phyloP scores from a whole-genome alignment of 2,888 invertebrate genomes.

The Campoplex capitator region DNA sequence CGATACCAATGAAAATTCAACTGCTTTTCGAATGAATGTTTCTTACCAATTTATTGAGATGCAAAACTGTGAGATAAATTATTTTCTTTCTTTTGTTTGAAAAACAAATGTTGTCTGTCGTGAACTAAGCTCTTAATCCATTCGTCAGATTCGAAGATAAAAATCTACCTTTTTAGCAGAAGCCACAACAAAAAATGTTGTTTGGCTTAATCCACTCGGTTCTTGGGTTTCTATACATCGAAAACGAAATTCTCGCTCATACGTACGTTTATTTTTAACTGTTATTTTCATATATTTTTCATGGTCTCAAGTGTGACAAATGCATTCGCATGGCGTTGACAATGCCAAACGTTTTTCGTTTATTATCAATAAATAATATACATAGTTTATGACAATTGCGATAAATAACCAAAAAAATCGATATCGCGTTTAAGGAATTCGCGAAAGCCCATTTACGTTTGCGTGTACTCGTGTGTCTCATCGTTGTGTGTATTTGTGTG shows the following conservation, averaged over 20 bases:
- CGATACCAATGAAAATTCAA: not conserved
- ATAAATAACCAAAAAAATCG: not conserved
- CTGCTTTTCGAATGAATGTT: not conserved
- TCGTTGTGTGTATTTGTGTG: not conserved
- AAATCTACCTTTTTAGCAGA: not conserved
- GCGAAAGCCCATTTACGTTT: constrained; percentile 24
- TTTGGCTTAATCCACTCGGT: not conserved
- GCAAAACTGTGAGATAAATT: not conserved
- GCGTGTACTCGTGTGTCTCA: not conserved
- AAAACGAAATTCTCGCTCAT: not conserved
- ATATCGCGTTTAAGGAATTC: not conserved
- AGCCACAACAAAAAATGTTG: not conserved
- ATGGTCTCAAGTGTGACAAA: not conserved
- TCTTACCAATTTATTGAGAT: not conserved
- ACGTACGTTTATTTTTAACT: not conserved
- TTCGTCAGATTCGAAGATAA: not conserved
- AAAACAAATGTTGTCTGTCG: no score
- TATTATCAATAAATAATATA: no score
- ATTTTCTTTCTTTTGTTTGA: no score
- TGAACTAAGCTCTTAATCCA: no score
- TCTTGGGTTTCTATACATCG: not conserved
- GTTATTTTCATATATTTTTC: not conserved
- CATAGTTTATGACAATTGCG: no score
- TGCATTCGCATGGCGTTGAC: not conserved
- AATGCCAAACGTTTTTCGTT: no score